These are phyloP conservation scores for Rhabditoides inermis DNA, from an alignment of 2,888 invertebrate species.

Conservation along the genomic window DNA sequence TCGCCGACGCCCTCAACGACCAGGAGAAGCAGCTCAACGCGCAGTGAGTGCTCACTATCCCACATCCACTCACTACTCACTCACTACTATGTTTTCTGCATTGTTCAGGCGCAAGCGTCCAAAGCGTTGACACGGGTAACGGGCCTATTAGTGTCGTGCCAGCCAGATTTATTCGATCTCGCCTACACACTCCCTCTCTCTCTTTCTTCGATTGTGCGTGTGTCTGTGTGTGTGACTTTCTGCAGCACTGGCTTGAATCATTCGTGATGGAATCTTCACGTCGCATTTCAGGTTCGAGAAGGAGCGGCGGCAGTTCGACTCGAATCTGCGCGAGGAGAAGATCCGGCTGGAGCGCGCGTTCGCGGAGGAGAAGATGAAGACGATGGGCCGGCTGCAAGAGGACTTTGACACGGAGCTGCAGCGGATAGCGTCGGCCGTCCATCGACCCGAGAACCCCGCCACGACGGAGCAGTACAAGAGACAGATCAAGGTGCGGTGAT, in stretches of 20 bases:
- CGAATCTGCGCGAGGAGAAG: conserved; percentile 10
- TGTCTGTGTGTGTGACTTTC: too few relatives aligned
- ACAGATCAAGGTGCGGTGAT: conserved; percentile 20
- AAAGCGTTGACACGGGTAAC: too few relatives aligned
- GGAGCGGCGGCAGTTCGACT: conserved; percentile 10
- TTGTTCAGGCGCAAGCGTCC: too few relatives aligned
- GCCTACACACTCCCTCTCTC: too few relatives aligned
- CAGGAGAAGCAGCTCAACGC: conserved; percentile 14
- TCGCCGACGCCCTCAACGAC: conserved; percentile 14
- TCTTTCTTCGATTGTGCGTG: too few relatives aligned
- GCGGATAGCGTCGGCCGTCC: conserved; percentile 9
- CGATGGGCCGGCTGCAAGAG: conserved; percentile 29
- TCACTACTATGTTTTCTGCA: too few relatives aligned
- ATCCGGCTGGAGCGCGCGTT: conserved; percentile 20
- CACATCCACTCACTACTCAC: background rate
- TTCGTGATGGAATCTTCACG: too few relatives aligned
- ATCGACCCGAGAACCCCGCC: conserved; percentile 8
- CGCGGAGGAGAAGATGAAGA: conserved; percentile 30
- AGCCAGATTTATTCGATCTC: too few relatives aligned
- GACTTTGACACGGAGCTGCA: conserved; percentile 19
- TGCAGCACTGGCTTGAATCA: too few relatives aligned
- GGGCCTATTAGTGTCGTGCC: too few relatives aligned
- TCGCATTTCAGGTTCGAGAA: conserved; percentile 11
- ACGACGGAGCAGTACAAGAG: conserved; percentile 17
- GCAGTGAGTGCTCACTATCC: background rate